Evolutionary conservation across 1,140 invertebrate species (phyloP).

Genomic region (Pogonus chalceus): DNA sequence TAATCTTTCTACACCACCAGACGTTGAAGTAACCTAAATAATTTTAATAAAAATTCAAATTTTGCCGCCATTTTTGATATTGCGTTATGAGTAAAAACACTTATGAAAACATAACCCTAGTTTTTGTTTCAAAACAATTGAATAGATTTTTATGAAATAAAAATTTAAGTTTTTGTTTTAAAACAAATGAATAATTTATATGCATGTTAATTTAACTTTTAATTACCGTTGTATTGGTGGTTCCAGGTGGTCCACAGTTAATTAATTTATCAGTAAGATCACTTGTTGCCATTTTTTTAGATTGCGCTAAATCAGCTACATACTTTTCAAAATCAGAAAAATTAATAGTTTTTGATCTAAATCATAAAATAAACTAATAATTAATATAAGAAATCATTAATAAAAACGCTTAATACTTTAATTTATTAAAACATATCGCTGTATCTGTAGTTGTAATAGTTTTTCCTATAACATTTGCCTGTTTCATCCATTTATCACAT

Average conservation of each 20-base stretch:
- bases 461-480: slow-evolving; percentile 83
- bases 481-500: slow-evolving; percentile 92
- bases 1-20: slow-evolving; percentile 66
- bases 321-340: slow-evolving; percentile 72
- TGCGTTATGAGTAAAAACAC: background rate
- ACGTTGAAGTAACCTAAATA: slow-evolving; percentile 49
- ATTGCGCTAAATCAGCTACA: slow-evolving; percentile 68
- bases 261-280: slow-evolving; percentile 70
- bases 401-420: slow-evolving; percentile 50
- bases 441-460: slow-evolving; percentile 84
- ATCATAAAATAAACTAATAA: slow-evolving; percentile 5
- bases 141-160: too few relatives aligned
- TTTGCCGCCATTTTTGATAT: background rate
- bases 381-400: background rate
- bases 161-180: too few relatives aligned
- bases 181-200: too few relatives aligned
- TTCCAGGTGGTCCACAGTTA: slow-evolving; percentile 63
- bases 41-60: background rate
- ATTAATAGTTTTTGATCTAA: slow-evolving; percentile 51
- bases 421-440: slow-evolving; percentile 79
- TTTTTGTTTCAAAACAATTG: too few relatives aligned
- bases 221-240: slow-evolving; percentile 39
- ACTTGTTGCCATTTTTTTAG: slow-evolving; percentile 61
- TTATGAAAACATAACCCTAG: background rate
- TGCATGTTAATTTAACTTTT: slow-evolving; percentile 4